Base-by-base conservation (phyloP, 2,797 vertebrate species). In the Adrianichthys oophorus region DNA sequence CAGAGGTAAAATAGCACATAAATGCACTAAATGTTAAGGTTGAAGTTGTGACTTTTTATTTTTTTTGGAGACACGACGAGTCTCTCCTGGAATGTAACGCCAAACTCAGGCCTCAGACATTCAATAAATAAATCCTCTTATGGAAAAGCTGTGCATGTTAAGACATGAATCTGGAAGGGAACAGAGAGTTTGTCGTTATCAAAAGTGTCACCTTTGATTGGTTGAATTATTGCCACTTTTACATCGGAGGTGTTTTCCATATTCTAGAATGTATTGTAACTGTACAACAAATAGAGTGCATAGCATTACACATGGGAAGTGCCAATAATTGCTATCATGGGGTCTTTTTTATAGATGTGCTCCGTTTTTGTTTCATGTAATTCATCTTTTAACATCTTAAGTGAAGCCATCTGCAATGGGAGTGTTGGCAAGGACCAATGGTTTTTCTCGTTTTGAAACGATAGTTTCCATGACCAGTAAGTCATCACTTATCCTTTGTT, bases 351-450 rank as follows among this genome's bases (percentile, higher is more conserved):
- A 78, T 87, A 76, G 82, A 79, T 82, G 76, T 90, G 72, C 89
- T 91, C 81, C 84, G 88, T 90, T 77, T 90, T 92, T 88, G 88
- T 90, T 90, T 82, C 91, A 91, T 89, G 89, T 90, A 88, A 87
- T 91, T 92, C 91, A 91, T 92, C 84, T 91, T 90, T 90, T 90
- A 91, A 90, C 88, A 89, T 90, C 70, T 71, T 86, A 89, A 89
- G 88, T 85, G 78, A 90, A 92, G 89, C 90, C 91, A 92, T 92
- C 89, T 73, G 87, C 90, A 78, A 89, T 84, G 85, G 90, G 90
- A 91, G 87, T 91, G 89, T 92, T 92, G 90, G 90, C 85, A 89
- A 93, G 91, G 92, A 93, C 92, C 92, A 93, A 93, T 93, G 90
- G 32, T 37, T 37, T 37, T 92, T 91, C 83, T 92, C 92, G 51